Evolutionary conservation across 2,888 invertebrate genomes (phyloP).

Genomic region (Galeruca laticollis): DNA sequence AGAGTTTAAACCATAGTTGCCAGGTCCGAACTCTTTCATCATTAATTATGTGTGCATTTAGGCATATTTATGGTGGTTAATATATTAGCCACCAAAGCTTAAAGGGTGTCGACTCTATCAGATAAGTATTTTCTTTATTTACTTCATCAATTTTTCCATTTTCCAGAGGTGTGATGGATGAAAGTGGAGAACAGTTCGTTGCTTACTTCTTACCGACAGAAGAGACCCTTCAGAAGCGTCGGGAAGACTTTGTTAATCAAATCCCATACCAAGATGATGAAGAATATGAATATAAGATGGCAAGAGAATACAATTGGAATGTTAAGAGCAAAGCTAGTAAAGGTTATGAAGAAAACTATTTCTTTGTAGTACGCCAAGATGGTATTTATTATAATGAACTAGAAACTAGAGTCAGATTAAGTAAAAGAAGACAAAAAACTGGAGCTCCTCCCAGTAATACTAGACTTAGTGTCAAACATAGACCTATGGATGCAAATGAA

Average conservation of each 20-base stretch:
- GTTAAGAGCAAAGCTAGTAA: constrained; percentile 88
- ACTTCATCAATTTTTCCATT: constrained; percentile 4
- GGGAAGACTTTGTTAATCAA: constrained; percentile 81
- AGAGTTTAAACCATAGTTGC: no score
- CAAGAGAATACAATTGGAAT: constrained; percentile 99
- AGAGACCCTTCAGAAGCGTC: constrained; percentile 89
- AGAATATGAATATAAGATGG: constrained; percentile 97
- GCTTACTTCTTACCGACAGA: constrained; percentile 98
- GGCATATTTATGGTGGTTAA: no score
- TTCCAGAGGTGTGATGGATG: constrained; percentile 96
- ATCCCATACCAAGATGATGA: constrained; percentile 89
- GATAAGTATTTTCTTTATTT: no score
- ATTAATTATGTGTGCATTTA: no score
- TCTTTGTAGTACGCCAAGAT: constrained; percentile 91
- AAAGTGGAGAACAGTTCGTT: constrained; percentile 98
- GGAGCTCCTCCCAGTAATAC: constrained; percentile 78
- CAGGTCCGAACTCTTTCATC: no score
- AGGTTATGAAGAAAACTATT: constrained; percentile 96
- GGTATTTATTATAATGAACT: constrained; percentile 95
- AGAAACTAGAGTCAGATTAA: constrained; percentile 94
- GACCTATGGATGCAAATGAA: constrained; percentile 87
- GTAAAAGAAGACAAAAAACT: constrained; percentile 88
- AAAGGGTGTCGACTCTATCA: no score
- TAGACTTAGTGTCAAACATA: constrained; percentile 88
- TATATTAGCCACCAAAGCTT: no score